phyloP scores from a whole-genome alignment of 1,140 invertebrate species.

The Neuroterus valhalla region DNA sequence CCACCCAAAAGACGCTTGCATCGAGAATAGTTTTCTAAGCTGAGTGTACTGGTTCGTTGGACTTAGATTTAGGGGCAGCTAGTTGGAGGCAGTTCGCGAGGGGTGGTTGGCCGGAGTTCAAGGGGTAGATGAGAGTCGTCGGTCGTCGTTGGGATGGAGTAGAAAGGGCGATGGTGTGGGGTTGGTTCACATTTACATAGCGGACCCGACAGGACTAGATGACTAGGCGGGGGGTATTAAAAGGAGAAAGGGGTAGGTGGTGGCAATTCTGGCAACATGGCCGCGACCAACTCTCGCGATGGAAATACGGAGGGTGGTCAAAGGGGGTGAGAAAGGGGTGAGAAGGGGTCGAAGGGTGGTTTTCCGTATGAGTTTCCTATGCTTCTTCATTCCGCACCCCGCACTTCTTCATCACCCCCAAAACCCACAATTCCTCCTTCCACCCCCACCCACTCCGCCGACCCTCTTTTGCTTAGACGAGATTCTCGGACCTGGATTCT shows the following conservation, averaged over 20 bases:
- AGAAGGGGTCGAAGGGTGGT: conserved; percentile 35
- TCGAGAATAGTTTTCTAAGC: conserved; percentile 59
- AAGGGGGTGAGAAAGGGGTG: conserved; percentile 43
- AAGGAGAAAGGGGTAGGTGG: conserved; percentile 69
- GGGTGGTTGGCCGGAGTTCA: conserved; percentile 60
- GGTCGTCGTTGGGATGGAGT: conserved; percentile 51
- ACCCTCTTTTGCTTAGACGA: conserved; percentile 65
- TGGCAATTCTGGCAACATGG: conserved; percentile 75
- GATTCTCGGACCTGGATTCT: conserved; percentile 59
- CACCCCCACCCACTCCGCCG: conserved; percentile 42
- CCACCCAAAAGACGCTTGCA: too few species aligned
- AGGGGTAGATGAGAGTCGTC: conserved; percentile 53
- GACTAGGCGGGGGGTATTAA: conserved; percentile 73
- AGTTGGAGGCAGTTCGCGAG: conserved; percentile 71
- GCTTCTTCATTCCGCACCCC: conserved; percentile 47
- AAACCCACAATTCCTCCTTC: conserved; percentile 45
- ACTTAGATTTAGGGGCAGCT: conserved; percentile 75
- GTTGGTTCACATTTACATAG: conserved; percentile 75
- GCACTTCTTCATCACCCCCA: conserved; percentile 32
- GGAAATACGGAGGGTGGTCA: conserved; percentile 58
- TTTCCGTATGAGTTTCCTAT: conserved; percentile 39
- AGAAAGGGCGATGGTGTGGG: conserved; percentile 51
- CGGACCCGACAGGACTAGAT: conserved; percentile 73
- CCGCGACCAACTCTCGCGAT: conserved; percentile 67
- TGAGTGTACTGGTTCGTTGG: conserved; percentile 70